Conservation (phyloP, 1,140 invertebrate species). For the Hypsibius dujardini region DNA sequence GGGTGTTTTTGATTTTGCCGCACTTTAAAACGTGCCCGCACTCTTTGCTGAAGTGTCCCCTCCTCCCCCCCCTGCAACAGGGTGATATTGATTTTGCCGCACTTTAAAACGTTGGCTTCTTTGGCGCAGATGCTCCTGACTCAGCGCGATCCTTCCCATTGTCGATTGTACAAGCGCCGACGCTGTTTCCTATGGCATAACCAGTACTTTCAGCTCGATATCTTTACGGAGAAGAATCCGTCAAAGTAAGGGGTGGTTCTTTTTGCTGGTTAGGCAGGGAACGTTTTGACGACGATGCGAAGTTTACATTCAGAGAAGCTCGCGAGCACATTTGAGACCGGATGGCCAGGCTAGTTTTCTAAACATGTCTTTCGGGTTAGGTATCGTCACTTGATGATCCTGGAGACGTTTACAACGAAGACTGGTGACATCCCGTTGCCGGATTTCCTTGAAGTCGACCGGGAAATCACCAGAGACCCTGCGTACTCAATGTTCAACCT, state of each 20-base stretch:
- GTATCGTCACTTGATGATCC: constrained; percentile 66
- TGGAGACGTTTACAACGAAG: constrained; percentile 87
- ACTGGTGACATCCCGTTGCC: constrained; percentile 43
- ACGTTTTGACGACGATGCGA: background rate
- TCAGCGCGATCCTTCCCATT: constrained; percentile 80
- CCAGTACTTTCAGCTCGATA: constrained; percentile 94
- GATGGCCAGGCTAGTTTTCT: background rate
- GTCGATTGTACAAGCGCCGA: constrained; percentile 79
- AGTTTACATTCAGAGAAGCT: background rate
- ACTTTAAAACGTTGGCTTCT: constrained; percentile 15
- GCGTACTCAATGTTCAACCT: constrained; percentile 92
- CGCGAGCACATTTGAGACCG: background rate
- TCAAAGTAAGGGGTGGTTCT: background rate
- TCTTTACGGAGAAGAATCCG: constrained; percentile 52
- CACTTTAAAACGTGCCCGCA: background rate
- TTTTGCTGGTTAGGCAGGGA: background rate
- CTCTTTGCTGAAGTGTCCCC: background rate
- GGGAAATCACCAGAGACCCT: constrained; percentile 69
- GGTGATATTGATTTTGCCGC: background rate
- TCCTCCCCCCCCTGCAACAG: background rate
- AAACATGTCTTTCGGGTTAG: constrained; percentile 34
- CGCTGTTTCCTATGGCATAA: constrained; percentile 93
- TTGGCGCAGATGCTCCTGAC: constrained; percentile 56
- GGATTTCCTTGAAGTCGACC: constrained; percentile 63
- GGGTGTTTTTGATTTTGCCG: background rate